These are phyloP conservation scores for Halichondria panicea DNA, from an alignment of 37 sponge, comb jelly and placozoan genomes.

Conservation along the genomic window DNA sequence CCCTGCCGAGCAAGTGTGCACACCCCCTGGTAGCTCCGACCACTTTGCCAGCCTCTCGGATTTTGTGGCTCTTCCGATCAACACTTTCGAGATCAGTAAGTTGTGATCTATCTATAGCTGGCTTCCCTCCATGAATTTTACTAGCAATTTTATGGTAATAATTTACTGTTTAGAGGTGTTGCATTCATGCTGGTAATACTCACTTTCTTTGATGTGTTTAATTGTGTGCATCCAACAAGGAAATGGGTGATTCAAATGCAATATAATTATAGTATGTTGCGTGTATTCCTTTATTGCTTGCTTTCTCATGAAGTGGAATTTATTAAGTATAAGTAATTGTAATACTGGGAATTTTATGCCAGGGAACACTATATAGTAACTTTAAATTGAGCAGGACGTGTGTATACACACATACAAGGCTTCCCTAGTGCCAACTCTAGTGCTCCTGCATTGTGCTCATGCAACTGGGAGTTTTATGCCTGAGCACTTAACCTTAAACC, in stretches of 20 bases:
- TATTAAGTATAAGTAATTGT: not conserved
- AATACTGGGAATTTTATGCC: too few species aligned
- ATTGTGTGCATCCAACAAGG: not conserved
- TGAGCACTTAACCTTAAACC: too few species aligned
- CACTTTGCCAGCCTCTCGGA: slow-evolving; percentile 37
- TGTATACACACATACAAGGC: too few species aligned
- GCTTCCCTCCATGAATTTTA: not conserved
- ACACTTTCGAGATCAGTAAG: slow-evolving; percentile 80
- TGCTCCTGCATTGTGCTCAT: too few species aligned
- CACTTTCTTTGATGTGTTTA: too few species aligned
- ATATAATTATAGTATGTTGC: too few species aligned
- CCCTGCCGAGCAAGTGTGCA: slow-evolving; percentile 73
- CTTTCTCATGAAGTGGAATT: not conserved
- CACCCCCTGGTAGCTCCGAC: slow-evolving; percentile 72
- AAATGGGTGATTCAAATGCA: too few species aligned
- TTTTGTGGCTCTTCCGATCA: slow-evolving; percentile 63
- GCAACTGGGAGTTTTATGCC: too few species aligned
- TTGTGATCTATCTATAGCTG: too few species aligned
- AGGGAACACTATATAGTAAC: too few species aligned
- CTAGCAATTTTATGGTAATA: not conserved
- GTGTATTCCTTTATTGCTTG: not conserved
- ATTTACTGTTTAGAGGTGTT: not conserved
- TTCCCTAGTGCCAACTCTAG: too few species aligned
- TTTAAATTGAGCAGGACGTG: too few species aligned
- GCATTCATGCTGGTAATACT: not conserved